A percentile compares a stretch with the other conserved stretches of the same genome.
Evolutionary conservation across 2,797 vertebrate species (phyloP).

Genomic region (Gobionotothen gibberifrons): DNA sequence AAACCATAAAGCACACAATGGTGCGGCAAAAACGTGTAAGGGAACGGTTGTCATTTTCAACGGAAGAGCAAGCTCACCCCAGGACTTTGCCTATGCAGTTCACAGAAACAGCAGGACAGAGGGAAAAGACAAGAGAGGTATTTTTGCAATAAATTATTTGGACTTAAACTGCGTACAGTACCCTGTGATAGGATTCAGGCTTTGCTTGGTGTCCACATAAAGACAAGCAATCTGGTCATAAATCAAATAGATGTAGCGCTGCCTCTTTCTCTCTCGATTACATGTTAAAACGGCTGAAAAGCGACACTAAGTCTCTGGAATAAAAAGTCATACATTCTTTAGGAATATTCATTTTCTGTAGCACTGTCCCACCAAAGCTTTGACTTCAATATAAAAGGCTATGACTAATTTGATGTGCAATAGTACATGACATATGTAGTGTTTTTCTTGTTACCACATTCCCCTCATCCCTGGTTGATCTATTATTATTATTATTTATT

Average conservation of each 20-base stretch:
- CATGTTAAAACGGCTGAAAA: slow-evolving; percentile 41
- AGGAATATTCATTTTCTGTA: slow-evolving; percentile 34
- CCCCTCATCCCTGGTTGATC: slow-evolving; percentile 3
- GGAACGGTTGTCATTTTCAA: slow-evolving; percentile 84
- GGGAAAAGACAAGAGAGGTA: slow-evolving; percentile 74
- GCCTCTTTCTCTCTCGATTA: slow-evolving; percentile 70
- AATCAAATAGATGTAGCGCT: slow-evolving; percentile 80
- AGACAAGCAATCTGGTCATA: slow-evolving; percentile 81
- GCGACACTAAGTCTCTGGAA: slow-evolving; percentile 35
- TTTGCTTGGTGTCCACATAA: slow-evolving; percentile 84
- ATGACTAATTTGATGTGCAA: slow-evolving; percentile 27
- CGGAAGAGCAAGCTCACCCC: slow-evolving; percentile 84
- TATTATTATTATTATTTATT: no score
- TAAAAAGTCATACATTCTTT: slow-evolving; percentile 19
- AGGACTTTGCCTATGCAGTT: slow-evolving; percentile 84
- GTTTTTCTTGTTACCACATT: not conserved
- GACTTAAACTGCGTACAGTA: slow-evolving; percentile 85
- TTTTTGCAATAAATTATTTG: slow-evolving; percentile 87
- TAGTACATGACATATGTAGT: slow-evolving; percentile 11
- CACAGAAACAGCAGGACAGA: slow-evolving; percentile 77
- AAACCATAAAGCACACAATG: slow-evolving; percentile 90
- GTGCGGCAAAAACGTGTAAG: slow-evolving; percentile 87
- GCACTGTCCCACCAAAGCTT: slow-evolving; percentile 22
- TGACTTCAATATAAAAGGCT: slow-evolving; percentile 10
- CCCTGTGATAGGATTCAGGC: slow-evolving; percentile 82